Conservation (phyloP, 2,888 invertebrate genomes). For the Mythimna loreyi region DNA sequence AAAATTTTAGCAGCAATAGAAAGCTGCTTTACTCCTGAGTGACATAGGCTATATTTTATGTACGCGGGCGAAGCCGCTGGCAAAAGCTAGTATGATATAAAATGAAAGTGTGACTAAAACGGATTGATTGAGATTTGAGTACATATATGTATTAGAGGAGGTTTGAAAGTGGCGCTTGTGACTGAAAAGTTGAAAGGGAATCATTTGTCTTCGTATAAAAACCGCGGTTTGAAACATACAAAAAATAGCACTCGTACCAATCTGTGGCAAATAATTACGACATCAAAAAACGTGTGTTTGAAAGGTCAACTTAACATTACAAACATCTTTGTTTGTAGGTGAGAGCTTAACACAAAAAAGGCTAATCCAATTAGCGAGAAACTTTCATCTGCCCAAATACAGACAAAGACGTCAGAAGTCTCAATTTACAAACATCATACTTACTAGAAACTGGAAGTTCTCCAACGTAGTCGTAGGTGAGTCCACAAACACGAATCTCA, state of each 20-base stretch:
- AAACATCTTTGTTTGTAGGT: neutral
- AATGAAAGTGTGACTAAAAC: no score
- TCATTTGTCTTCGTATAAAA: no score
- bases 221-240: neutral
- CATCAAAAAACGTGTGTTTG: neutral
- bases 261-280: neutral
- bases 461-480: slow-evolving; percentile 16
- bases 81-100: no score
- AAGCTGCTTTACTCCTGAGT: no score
- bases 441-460: slow-evolving; percentile 7
- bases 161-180: no score
- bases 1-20: no score
- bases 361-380: slow-evolving; percentile 40
- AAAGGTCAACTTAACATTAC: neutral
- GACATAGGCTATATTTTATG: no score
- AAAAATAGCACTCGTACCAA: neutral
- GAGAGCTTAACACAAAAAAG: slow-evolving; percentile 32
- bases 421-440: slow-evolving; percentile 12
- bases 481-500: slow-evolving; percentile 37
- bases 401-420: slow-evolving; percentile 24
- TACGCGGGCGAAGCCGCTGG: no score
- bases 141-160: no score
- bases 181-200: no score
- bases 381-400: slow-evolving; percentile 39
- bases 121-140: no score